Conservation (phyloP, 1,140 invertebrate genomes). For the Hesperophylax magnus region DNA sequence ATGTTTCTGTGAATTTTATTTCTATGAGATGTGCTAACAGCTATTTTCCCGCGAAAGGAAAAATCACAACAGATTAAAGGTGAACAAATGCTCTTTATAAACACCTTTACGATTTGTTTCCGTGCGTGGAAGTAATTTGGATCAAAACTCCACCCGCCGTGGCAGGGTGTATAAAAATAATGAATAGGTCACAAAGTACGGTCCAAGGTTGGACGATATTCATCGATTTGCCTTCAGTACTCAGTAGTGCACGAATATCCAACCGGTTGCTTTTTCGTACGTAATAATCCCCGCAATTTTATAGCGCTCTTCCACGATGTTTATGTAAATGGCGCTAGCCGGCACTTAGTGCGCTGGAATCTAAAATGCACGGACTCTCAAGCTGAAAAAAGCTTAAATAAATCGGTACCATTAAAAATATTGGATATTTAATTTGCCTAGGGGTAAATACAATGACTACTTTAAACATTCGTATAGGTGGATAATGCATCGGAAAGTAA, state of each 20-base stretch:
- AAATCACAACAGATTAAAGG: slow-evolving; percentile 40
- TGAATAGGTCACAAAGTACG: slow-evolving; percentile 36
- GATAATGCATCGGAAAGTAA: no score
- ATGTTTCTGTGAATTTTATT: not conserved
- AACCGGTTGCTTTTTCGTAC: not conserved
- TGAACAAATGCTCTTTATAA: slow-evolving; percentile 29
- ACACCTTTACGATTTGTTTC: slow-evolving; percentile 39
- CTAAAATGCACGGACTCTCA: no score
- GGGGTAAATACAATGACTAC: no score
- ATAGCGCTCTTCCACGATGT: not conserved
- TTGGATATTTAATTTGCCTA: no score
- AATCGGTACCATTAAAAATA: no score
- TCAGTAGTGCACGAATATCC: not conserved
- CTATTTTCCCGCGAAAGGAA: not conserved
- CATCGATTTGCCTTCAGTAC: slow-evolving; percentile 20
- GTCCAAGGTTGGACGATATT: slow-evolving; percentile 26
- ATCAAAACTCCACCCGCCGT: not conserved
- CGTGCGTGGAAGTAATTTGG: slow-evolving; percentile 40
- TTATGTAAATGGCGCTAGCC: not conserved
- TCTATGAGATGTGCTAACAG: not conserved
- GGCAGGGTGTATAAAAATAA: slow-evolving; percentile 32
- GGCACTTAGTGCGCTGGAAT: no score
- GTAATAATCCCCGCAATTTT: not conserved
- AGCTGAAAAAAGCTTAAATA: no score
- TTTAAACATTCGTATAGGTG: no score